Percentiles rank a stretch among this genome's conserved stretches.
phyloP scores from a whole-genome alignment of 2,888 invertebrate genomes.

The Sarcophaga subvicina region DNA sequence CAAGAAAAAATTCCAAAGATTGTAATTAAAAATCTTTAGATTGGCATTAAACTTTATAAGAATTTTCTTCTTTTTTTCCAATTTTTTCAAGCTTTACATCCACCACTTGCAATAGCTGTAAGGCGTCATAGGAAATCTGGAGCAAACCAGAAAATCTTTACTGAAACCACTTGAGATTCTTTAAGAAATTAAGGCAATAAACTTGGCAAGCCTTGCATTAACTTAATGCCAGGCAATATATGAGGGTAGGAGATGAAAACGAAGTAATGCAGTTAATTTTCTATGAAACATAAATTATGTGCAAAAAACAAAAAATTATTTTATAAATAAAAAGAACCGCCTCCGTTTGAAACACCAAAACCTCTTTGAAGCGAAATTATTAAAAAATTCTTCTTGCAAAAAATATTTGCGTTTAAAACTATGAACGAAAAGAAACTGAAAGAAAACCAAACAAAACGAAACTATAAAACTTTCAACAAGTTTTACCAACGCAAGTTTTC shows the following conservation, averaged over 20 bases:
- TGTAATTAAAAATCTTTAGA: slow-evolving; percentile 69
- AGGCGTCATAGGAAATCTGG: slow-evolving; percentile 49
- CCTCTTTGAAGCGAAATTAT: slow-evolving; percentile 37
- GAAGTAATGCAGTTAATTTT: slow-evolving; percentile 62
- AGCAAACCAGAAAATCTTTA: slow-evolving; percentile 62
- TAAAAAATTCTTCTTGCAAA: slow-evolving; percentile 22
- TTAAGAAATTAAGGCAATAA: slow-evolving; percentile 61
- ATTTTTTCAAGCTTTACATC: background rate
- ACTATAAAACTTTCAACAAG: slow-evolving; percentile 66
- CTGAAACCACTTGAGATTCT: slow-evolving; percentile 64
- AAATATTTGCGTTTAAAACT: slow-evolving; percentile 37
- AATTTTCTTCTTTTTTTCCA: slow-evolving; percentile 32
- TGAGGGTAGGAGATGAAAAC: background rate
- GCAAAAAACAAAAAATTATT: slow-evolving; percentile 13
- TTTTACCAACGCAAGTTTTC: slow-evolving; percentile 28
- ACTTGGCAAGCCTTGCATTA: slow-evolving; percentile 51
- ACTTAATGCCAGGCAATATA: no score
- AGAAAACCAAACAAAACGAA: slow-evolving; percentile 25
- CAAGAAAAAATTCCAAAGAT: slow-evolving; percentile 39
- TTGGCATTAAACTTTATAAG: slow-evolving; percentile 66
- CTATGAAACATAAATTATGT: slow-evolving; percentile 67
- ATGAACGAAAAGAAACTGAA: slow-evolving; percentile 1
- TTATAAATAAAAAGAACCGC: background rate
- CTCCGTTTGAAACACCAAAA: background rate
- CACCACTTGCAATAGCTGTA: background rate